phyloP scores from a whole-genome alignment of 2,888 invertebrate genomes.

The Folsomia candida region DNA sequence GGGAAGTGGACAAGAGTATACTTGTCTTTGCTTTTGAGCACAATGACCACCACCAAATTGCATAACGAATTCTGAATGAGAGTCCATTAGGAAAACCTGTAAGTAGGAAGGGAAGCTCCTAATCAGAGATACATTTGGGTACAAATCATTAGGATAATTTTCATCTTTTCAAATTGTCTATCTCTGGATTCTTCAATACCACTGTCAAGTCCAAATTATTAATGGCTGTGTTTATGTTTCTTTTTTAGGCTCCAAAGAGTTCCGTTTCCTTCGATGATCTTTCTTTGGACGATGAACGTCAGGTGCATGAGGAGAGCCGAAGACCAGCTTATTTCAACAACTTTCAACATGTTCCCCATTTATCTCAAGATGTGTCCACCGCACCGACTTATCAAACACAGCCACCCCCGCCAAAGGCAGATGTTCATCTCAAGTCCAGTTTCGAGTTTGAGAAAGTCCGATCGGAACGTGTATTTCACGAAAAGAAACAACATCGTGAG shows the following conservation, averaged over 20 bases:
- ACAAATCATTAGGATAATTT: too few species aligned
- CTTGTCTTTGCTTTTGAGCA: too few species aligned
- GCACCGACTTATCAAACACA: not conserved
- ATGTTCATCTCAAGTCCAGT: not conserved
- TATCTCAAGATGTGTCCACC: not conserved
- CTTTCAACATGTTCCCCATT: constrained; percentile 8
- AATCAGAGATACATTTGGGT: too few species aligned
- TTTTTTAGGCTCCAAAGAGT: constrained; percentile 37
- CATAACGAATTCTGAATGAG: too few species aligned
- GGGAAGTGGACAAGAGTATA: too few species aligned
- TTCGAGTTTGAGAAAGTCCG: not conserved
- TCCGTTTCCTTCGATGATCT: constrained; percentile 31
- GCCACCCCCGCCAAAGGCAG: not conserved
- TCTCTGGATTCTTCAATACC: too few species aligned
- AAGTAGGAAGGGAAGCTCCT: too few species aligned
- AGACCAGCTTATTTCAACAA: constrained; percentile 36
- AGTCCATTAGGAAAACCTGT: too few species aligned
- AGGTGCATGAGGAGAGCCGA: constrained; percentile 45
- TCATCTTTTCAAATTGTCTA: too few species aligned
- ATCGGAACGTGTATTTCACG: not conserved
- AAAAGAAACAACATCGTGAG: not conserved
- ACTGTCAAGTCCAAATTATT: too few species aligned
- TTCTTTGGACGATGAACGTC: constrained; percentile 35
- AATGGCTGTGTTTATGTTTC: too few species aligned
- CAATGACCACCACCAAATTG: too few species aligned